These are phyloP conservation scores for Phocides pigmalion DNA, from an alignment of 1,140 invertebrate genomes.

Conservation along the genomic window DNA sequence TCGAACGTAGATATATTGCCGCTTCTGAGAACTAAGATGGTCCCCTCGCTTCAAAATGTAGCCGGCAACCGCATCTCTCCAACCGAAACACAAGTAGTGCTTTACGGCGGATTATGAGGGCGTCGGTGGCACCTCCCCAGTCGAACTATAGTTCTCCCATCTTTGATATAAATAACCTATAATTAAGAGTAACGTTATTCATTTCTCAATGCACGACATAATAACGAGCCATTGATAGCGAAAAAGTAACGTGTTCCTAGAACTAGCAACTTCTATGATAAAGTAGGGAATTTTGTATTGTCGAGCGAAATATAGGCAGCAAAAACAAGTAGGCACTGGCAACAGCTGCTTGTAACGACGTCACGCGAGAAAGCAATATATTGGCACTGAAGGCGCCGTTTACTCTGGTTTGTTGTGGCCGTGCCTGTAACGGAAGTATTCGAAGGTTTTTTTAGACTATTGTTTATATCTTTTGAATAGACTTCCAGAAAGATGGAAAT, in stretches of 20 bases:
- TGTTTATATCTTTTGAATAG: neutral
- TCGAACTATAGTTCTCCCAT: too few species aligned
- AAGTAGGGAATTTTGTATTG: constrained; percentile 63
- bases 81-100: too few species aligned
- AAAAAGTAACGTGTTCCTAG: neutral
- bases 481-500: too few species aligned
- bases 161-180: too few species aligned
- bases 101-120: too few species aligned
- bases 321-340: constrained; percentile 69
- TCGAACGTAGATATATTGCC: too few species aligned
- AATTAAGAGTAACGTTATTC: neutral
- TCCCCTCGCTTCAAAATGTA: too few species aligned
- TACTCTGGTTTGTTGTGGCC: constrained; percentile 34
- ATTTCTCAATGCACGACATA: neutral
- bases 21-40: too few species aligned
- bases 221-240: constrained; percentile 5
- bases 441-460: neutral
- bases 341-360: constrained; percentile 74
- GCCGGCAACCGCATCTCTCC: too few species aligned
- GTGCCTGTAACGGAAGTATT: neutral
- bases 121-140: too few species aligned
- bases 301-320: constrained; percentile 56
- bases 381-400: constrained; percentile 70
- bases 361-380: constrained; percentile 79
- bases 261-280: constrained; percentile 48